Evolutionary conservation across 2,888 invertebrate genomes (phyloP), one percentile per base, ranked within the genome.

Genomic region (Trachelus iudaicus): DNA sequence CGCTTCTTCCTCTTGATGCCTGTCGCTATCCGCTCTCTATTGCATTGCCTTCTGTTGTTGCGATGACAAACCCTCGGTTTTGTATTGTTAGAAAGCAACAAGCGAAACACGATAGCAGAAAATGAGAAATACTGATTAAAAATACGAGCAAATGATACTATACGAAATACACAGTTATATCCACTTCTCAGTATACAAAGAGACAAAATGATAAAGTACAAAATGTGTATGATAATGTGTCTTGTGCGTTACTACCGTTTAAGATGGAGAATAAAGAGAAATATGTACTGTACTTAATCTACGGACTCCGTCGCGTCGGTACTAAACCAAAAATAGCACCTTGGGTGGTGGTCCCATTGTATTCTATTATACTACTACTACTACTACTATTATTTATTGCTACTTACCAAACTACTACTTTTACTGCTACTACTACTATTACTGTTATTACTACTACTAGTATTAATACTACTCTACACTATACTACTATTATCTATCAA

Each of bases 1-100:
- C 85, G 89, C 90, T 83, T 87, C 90, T 87, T 88, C 91, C 81
- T 89, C 90, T 87, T 91, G 91, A 91, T 89, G 90, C 86, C 89
- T 90, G 88, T 90, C 88, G 85, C 87, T 90, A 86, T 87, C 87
- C 83, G 85, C 89, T 90, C 87, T 90, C 86, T 91, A 90, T 88
- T 87, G 88, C 88, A 85, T 89, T 87, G 88, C 87, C 85, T 88
- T 89, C 84, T 89, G 89, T 88, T 86, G 89, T 82, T 88, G 88
- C 86, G 86, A 84, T 85, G 88, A 89, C 80, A 87, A 86, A 82
- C 81, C 87, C 82, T 82, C 86, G 79, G 88, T 88, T 82, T 87
- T 87, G 80, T 90, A 85, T 86, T 88, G 82, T 82, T 87, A 85
- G 87, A 85, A 82, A 76, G 76, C 81, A 85, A 82, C 23, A 81